Evolutionary conservation across 2,113 vertebrate species (phyloP), one percentile per base, ranked within the genome.

Genomic region (Anser cygnoides): DNA sequence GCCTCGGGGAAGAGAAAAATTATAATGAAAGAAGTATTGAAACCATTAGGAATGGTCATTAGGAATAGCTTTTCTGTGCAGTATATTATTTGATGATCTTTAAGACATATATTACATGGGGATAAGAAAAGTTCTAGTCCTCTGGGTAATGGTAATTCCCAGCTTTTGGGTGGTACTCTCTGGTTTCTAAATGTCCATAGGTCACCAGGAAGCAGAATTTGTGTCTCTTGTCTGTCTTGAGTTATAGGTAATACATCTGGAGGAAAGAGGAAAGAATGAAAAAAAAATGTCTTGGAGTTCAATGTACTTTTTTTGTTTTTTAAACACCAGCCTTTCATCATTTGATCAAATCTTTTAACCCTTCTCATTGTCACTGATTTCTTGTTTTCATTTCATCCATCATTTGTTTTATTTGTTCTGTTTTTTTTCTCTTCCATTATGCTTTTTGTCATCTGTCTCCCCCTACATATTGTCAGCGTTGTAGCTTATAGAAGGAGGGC

Each of bases 1-100:
- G 94, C 96, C 92, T 96, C 76, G 71, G 93, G 85, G 81, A 96
- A 87, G 86, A 87, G 20, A 46, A 96, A 94, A 93, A 94, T 95
- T 89, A 83, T 94, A 84, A 80, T 61, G 85, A 81, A 97, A 87
- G 66, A 91, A 93, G 35, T 85, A 94, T 79, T 91, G 94, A 89
- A 96, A 81, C 74, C 41, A 87, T 96, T 95, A 95, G 86, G 78
- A 94, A 77, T 78, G 65, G 76, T 79, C 84, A 89, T 91, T 92
- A 91, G 82, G 33, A 93, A 85, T 78, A 84, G 76, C 62, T 92
- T 94, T 95, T 90, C 84, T 94, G 71, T 11, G 4, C 61, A 85
- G 54, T 70, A 5, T 67, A 31, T 87, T 93, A 92, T 80, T 76
- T 79, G 80, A 65, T 93, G 75, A 78, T 92, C 49, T 91, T 71